Percentiles rank a stretch among this genome's conserved stretches.
Evolutionary conservation across 2,888 invertebrate species (phyloP).

Genomic region (Chironomus tentans): DNA sequence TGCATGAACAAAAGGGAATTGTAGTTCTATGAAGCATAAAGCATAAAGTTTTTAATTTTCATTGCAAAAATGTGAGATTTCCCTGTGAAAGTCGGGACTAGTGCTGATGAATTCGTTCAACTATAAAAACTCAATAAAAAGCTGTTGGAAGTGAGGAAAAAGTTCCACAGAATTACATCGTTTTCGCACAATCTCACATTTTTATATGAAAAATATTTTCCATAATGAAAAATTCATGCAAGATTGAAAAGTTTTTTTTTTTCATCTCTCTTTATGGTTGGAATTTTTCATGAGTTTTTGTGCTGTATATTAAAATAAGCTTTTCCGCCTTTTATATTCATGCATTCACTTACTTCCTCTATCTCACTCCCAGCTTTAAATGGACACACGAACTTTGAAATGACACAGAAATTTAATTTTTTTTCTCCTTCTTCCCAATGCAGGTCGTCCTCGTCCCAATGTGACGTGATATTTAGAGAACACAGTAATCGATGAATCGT

Average conservation of each 20-base stretch:
- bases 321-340: no score
- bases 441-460: slow-evolving; percentile 67
- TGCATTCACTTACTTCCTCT: neutral
- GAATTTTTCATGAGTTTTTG: slow-evolving; percentile 7
- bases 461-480: slow-evolving; percentile 82
- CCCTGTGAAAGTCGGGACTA: no score
- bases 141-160: no score
- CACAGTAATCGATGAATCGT: slow-evolving; percentile 73
- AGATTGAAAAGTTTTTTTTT: neutral
- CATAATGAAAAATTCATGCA: neutral
- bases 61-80: no score
- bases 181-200: neutral
- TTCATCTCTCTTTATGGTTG: neutral
- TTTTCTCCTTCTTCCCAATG: slow-evolving; percentile 16
- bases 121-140: no score
- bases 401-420: neutral
- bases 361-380: neutral
- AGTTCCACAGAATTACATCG: neutral
- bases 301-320: neutral
- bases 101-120: no score
- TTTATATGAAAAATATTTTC: neutral
- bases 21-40: no score
- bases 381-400: no score
- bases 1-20: no score
- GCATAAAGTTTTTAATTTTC: no score